Evolutionary conservation across 2,113 vertebrate species (phyloP), one percentile per base, ranked within the genome.

Genomic region (Podarcis raffonei): DNA sequence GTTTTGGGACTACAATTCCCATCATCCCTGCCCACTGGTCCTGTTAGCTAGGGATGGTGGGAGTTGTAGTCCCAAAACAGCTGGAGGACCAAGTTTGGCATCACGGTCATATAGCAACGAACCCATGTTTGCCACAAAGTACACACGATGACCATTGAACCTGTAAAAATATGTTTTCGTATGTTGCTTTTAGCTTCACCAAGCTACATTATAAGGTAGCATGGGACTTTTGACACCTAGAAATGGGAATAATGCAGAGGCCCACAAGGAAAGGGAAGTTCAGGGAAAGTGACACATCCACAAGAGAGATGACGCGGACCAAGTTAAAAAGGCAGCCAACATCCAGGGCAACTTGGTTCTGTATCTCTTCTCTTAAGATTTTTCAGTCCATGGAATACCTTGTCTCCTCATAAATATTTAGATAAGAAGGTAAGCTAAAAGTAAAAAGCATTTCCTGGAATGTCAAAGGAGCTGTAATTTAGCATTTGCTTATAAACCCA

Each of bases 381-480:
- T 85, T 68, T 62, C 71, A 53, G 71, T 75, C 85, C 57, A 66
- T 12, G 39, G 85, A 81, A 87, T 68, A 90, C 32, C 62, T 85
- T 82, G 75, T 59, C 16, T 39, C 48, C 66, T 72, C 48, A 84
- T 62, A 87, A 84, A 87, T 87, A 77, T 87, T 84, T 85, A 62
- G 84, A 76, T 48, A 85, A n/a, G n/a, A 85, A 84, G 80, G 16
- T 72, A 81, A 89, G 74, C 83, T 85, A 85, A 84, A 80, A 87
- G 65, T 77, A 66, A 71, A 85, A 87, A 48, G 42, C 57, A 83
- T 81, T 83, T 75, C 37, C 79, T 89, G 66, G 69, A 80, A 85
- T 74, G 37, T 59, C 5, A 39, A 48, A 83, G 32, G 9, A 79
- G 75, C 62, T 65, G 80, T 62, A 39, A n/a, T 89, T 69, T 78